Evolutionary conservation across 2,113 vertebrate genomes (phyloP).

Genomic region (Amphiprion percula): DNA sequence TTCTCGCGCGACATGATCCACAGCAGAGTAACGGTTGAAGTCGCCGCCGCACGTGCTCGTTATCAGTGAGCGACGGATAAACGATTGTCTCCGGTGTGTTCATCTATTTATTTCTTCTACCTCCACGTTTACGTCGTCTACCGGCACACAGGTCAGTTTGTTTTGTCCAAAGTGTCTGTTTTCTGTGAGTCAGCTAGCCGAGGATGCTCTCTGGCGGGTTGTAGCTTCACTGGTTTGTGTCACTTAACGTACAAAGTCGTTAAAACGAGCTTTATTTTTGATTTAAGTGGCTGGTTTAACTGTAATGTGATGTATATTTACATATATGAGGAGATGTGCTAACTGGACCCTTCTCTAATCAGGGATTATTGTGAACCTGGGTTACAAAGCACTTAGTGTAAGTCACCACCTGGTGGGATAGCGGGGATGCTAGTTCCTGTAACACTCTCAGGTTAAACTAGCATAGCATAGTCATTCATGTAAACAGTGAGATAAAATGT

Average conservation of each 20-base stretch:
- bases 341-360: not conserved
- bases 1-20: not conserved
- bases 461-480: too few relatives aligned
- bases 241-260: too few relatives aligned
- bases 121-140: not conserved
- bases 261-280: too few relatives aligned
- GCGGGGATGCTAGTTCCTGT: not conserved
- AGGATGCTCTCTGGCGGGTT: not conserved
- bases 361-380: conserved; percentile 11
- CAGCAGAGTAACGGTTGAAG: too few relatives aligned
- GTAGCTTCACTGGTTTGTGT: not conserved
- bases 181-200: not conserved
- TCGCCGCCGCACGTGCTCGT: conserved; percentile 26
- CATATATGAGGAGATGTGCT: not conserved
- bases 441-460: too few relatives aligned
- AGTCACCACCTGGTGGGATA: conserved; percentile 8
- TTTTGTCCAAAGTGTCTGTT: not conserved
- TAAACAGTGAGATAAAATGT: too few relatives aligned
- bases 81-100: not conserved
- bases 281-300: too few relatives aligned
- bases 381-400: not conserved
- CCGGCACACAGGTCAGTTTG: conserved; percentile 5
- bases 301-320: not conserved
- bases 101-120: not conserved
- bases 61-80: not conserved